These are phyloP conservation scores for Chrysocyon brachyurus DNA, from an alignment of 2,797 vertebrate genomes.

Conservation along the genomic window DNA sequence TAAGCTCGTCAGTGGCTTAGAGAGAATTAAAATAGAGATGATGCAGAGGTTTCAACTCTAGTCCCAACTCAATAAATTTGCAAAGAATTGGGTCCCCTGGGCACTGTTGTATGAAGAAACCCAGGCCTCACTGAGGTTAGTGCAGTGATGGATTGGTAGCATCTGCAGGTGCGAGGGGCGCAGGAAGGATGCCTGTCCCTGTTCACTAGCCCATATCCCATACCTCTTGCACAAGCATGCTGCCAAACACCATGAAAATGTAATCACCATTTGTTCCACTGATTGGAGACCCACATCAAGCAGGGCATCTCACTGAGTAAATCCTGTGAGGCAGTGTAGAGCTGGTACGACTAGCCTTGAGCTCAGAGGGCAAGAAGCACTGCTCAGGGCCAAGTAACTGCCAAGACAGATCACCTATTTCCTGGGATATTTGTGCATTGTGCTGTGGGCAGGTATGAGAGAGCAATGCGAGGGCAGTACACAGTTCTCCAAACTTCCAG, in stretches of 20 bases:
- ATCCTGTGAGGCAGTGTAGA: background rate
- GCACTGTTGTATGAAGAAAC: background rate
- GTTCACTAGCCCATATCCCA: background rate
- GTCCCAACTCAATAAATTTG: background rate
- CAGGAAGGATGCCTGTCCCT: rapidly evolving
- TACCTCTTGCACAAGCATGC: rapidly evolving
- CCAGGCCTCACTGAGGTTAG: background rate
- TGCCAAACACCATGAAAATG: background rate
- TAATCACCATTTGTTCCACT: background rate
- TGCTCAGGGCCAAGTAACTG: background rate
- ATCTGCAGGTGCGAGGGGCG: background rate
- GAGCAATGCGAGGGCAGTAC: rapidly evolving
- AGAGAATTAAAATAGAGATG: background rate
- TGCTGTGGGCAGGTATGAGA: background rate
- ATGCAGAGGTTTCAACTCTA: background rate
- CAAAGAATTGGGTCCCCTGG: background rate
- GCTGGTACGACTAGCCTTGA: no score
- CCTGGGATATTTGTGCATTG: background rate
- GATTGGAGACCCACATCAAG: background rate
- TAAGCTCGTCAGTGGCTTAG: background rate
- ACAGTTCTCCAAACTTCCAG: background rate
- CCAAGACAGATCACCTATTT: background rate
- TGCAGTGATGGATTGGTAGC: background rate
- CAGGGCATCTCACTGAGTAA: background rate
- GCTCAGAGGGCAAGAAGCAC: background rate